Evolutionary conservation across 2,888 invertebrate genomes (phyloP).

Genomic region (Drosophila parthenogenetica): DNA sequence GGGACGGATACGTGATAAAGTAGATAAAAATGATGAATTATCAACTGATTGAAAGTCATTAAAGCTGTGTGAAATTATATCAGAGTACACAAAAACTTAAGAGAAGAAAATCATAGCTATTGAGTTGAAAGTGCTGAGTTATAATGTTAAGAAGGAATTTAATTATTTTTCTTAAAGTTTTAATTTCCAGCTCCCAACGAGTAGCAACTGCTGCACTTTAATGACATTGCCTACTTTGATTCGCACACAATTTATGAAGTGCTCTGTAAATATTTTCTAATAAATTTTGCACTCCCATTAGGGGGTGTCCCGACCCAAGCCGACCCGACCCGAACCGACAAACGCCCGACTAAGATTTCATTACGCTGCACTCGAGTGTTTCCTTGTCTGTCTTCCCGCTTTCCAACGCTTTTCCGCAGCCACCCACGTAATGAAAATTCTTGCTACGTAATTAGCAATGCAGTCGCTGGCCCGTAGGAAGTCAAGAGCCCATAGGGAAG

Average conservation of each 20-base stretch:
- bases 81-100: too few relatives aligned
- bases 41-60: too few relatives aligned
- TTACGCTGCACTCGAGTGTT: conserved; percentile 70
- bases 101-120: too few relatives aligned
- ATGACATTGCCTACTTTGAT: conserved; percentile 55
- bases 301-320: conserved; percentile 8
- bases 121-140: too few relatives aligned
- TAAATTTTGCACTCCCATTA: conserved; percentile 74
- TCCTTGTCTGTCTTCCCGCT: conserved; percentile 18
- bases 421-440: conserved; percentile 59
- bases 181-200: background rate
- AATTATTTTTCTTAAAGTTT: conserved; percentile 1
- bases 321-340: background rate
- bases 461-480: conserved; percentile 30
- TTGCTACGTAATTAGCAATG: conserved; percentile 74
- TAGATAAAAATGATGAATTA: too few relatives aligned
- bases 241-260: conserved; percentile 66
- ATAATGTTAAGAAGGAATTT: background rate
- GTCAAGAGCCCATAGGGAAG: background rate
- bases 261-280: conserved; percentile 81
- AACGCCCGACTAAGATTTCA: conserved; percentile 67
- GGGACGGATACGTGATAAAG: too few relatives aligned
- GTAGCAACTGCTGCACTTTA: conserved; percentile 38
- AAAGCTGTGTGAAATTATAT: conserved; percentile 4
- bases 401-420: conserved; percentile 4